phyloP scores from a whole-genome alignment of 2,113 vertebrate species.

The Rana temporaria region DNA sequence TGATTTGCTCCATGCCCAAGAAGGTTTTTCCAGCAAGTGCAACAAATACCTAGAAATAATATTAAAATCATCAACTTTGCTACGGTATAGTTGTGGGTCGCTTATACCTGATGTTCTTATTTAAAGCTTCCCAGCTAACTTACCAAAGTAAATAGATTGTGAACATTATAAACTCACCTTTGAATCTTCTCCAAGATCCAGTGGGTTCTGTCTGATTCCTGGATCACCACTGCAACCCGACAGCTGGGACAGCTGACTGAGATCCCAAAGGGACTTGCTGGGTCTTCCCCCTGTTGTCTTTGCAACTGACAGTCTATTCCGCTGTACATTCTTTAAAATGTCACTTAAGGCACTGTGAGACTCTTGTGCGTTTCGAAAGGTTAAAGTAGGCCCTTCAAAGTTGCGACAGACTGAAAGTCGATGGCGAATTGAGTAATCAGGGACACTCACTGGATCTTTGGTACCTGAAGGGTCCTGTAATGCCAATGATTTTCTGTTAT shows the following conservation, averaged over 20 bases:
- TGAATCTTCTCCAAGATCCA: conserved; percentile 45
- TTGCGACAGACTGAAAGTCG: conserved; percentile 53
- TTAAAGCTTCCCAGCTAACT: too few relatives aligned
- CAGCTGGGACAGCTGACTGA: conserved; percentile 66
- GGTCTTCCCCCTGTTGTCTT: conserved; percentile 56
- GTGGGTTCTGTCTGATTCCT: conserved; percentile 45
- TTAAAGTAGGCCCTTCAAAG: conserved; percentile 17
- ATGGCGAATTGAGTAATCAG: conserved; percentile 55
- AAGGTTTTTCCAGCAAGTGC: too few relatives aligned
- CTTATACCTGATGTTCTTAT: too few relatives aligned
- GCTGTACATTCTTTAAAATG: conserved; percentile 56
- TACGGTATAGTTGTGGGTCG: too few relatives aligned
- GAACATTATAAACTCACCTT: conserved; percentile 30
- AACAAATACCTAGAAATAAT: too few relatives aligned
- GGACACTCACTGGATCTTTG: conserved; percentile 40
- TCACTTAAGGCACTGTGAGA: conserved; percentile 59
- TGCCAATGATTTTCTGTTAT: conserved; percentile 6
- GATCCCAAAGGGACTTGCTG: conserved; percentile 69
- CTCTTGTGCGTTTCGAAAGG: conserved; percentile 10
- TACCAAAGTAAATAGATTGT: too few relatives aligned
- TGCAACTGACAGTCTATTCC: conserved; percentile 26
- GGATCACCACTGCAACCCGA: conserved; percentile 59
- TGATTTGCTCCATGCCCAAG: too few relatives aligned
- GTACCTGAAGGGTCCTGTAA: not conserved
- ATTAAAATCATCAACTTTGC: too few relatives aligned